phyloP scores from a whole-genome alignment of 2,888 invertebrate species.

The Macropis europaea region DNA sequence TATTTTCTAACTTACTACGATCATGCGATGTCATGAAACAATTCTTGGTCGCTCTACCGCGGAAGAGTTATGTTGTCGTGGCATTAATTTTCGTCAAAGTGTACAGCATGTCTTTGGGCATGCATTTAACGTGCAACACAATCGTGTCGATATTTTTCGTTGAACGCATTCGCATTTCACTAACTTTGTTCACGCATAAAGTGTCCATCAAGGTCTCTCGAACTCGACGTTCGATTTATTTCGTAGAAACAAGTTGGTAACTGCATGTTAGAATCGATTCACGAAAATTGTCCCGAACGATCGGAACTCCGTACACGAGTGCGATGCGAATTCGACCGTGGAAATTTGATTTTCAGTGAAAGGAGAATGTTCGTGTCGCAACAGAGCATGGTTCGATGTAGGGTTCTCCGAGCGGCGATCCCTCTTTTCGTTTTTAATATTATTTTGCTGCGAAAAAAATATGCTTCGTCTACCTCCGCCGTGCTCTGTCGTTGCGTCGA shows the following conservation, averaged over 20 bases:
- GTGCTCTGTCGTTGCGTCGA: neutral
- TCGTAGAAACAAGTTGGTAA: neutral
- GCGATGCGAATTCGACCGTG: too few relatives aligned
- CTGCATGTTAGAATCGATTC: conserved; percentile 3
- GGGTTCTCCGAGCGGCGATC: neutral
- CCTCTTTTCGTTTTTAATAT: conserved; percentile 11
- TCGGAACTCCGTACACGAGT: neutral
- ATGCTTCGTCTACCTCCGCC: conserved; percentile 37
- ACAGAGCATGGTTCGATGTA: conserved; percentile 47
- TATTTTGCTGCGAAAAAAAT: conserved; percentile 10
- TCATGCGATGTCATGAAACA: neutral
- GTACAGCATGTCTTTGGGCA: neutral
- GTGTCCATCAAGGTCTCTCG: too few relatives aligned
- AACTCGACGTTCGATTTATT: too few relatives aligned
- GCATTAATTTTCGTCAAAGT: neutral
- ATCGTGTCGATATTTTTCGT: too few relatives aligned
- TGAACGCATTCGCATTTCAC: neutral
- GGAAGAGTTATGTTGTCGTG: neutral
- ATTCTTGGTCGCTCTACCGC: neutral
- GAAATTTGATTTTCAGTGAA: neutral
- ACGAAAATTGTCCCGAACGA: neutral
- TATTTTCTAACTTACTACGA: conserved; percentile 25
- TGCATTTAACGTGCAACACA: too few relatives aligned
- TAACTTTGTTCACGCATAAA: neutral
- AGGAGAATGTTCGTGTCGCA: neutral